phyloP scores from a whole-genome alignment of 2,888 invertebrate genomes.

The Eupithecia pulchellata region DNA sequence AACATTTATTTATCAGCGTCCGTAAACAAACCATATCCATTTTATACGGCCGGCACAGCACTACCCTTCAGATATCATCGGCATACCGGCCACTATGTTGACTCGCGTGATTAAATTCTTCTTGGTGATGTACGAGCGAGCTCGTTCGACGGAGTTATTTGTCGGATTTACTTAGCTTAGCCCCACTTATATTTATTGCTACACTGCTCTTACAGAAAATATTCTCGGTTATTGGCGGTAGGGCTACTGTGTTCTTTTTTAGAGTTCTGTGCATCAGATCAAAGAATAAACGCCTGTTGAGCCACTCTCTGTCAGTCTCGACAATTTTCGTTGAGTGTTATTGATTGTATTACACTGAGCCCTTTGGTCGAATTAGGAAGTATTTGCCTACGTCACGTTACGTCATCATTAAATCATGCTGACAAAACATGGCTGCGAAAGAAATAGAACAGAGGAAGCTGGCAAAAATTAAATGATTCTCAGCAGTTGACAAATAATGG shows the following conservation, averaged over 20 bases:
- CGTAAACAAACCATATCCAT: neutral
- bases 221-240: slow-evolving; percentile 34
- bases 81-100: slow-evolving; percentile 72
- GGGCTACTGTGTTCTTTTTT: slow-evolving; percentile 36
- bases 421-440: neutral
- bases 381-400: neutral
- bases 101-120: slow-evolving; percentile 81
- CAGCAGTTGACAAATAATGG: neutral
- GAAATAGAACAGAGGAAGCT: neutral
- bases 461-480: neutral
- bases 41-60: slow-evolving; percentile 30
- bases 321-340: neutral
- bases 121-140: slow-evolving; percentile 62
- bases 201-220: slow-evolving; percentile 40
- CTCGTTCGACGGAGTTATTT: slow-evolving; percentile 63
- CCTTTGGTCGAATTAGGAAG: neutral
- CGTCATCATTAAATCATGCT: neutral
- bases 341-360: neutral
- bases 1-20: neutral
- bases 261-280: neutral
- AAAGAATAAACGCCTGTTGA: neutral
- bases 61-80: slow-evolving; percentile 73
- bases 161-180: slow-evolving; percentile 56
- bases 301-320: neutral
- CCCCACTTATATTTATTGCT: slow-evolving; percentile 49